Evolutionary conservation across 1,140 invertebrate genomes (phyloP).

Genomic region (Pollicipes pollicipes): DNA sequence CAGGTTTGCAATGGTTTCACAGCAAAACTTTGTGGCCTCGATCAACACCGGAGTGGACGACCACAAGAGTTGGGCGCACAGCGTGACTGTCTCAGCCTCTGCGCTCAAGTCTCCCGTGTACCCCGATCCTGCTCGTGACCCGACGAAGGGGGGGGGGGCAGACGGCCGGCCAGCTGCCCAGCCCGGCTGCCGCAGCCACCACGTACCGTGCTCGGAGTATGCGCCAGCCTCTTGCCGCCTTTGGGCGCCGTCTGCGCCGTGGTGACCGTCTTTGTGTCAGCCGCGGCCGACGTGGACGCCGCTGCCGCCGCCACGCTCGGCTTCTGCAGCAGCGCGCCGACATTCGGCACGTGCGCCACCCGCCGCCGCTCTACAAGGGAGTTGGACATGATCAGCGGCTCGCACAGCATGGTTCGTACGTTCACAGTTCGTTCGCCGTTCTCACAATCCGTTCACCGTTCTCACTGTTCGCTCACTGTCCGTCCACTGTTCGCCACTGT

Average conservation of each 20-base stretch:
- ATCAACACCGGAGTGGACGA: too few relatives aligned
- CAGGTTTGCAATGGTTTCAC: too few relatives aligned
- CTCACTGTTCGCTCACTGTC: neutral
- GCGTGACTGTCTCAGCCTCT: too few relatives aligned
- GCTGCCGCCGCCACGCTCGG: conserved; percentile 10
- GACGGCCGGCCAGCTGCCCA: too few relatives aligned
- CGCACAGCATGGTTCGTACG: conserved; percentile 1
- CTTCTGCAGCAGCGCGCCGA: conserved; percentile 13
- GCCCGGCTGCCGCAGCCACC: too few relatives aligned
- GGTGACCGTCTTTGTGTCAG: conserved; percentile 25
- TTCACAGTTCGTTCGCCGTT: conserved; percentile 3
- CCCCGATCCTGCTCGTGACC: too few relatives aligned
- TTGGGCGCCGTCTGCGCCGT: conserved; percentile 46
- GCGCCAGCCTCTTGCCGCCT: conserved; percentile 44
- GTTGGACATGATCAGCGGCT: neutral
- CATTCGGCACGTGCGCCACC: conserved; percentile 23
- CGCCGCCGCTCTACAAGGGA: conserved; percentile 17
- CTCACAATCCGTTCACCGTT: conserved; percentile 8
- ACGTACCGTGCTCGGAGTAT: conserved; percentile 37
- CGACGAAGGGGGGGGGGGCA: too few relatives aligned
- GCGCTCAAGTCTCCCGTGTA: too few relatives aligned
- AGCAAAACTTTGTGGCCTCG: too few relatives aligned
- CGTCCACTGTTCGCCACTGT: conserved; percentile 10
- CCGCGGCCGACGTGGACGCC: conserved; percentile 6
- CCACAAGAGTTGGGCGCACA: too few relatives aligned